Evolutionary conservation across 2,797 vertebrate genomes (phyloP).

Genomic region (Poecile montanus): DNA sequence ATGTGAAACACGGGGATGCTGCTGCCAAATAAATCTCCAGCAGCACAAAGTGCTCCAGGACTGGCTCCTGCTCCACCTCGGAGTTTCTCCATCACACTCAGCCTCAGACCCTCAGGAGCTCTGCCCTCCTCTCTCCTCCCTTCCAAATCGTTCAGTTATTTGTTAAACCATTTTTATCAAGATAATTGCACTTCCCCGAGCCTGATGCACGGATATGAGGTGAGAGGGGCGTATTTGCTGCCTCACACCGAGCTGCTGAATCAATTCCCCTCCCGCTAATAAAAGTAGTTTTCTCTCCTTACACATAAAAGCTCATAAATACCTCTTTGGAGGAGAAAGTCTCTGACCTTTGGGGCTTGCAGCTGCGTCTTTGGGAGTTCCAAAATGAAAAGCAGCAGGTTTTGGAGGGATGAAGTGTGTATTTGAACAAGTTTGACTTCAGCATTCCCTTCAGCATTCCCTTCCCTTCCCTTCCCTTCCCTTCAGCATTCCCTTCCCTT

Average conservation of each 20-base stretch:
- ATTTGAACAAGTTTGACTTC: background rate
- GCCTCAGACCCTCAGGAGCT: background rate
- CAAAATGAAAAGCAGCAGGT: background rate
- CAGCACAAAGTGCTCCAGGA: background rate
- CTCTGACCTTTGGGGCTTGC: conserved; percentile 26
- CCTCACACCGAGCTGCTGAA: conserved; percentile 53
- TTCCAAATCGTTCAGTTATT: background rate
- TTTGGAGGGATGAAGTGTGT: background rate
- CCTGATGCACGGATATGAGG: conserved; percentile 40
- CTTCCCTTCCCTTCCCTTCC: too few relatives aligned
- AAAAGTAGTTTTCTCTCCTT: conserved; percentile 59
- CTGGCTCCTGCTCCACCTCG: background rate
- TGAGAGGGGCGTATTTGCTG: conserved; percentile 60
- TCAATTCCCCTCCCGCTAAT: conserved; percentile 60
- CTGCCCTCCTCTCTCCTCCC: background rate
- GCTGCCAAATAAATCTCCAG: conserved; percentile 34
- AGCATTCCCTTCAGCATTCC: background rate
- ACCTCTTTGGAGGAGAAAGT: conserved; percentile 11
- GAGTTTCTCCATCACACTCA: background rate
- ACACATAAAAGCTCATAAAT: conserved; percentile 65
- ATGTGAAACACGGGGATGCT: background rate
- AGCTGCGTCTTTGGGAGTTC: background rate
- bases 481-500: too few relatives aligned
- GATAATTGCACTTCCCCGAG: conserved; percentile 61
- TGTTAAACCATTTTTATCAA: conserved; percentile 60